These are phyloP conservation scores for Gopherus evgoodei DNA, from an alignment of 2,113 vertebrate genomes.

Conservation along the genomic window DNA sequence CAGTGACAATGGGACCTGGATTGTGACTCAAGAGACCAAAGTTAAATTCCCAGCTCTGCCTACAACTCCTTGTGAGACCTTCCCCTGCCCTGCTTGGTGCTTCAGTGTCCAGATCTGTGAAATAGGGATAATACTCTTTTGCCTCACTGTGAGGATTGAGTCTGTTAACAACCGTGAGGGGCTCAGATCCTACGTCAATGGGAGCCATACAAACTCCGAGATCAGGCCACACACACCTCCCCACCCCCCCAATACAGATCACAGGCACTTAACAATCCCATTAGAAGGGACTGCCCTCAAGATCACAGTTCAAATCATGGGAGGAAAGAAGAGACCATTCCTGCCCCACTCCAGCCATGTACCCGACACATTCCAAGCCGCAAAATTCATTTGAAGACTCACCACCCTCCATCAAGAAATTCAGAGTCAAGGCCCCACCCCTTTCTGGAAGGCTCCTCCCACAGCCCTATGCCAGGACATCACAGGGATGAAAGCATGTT, in stretches of 20 bases:
- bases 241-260: neutral
- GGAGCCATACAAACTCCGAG: neutral
- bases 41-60: neutral
- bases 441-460: neutral
- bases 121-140: neutral
- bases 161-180: neutral
- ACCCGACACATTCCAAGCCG: too few relatives aligned
- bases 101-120: neutral
- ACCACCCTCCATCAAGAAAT: neutral
- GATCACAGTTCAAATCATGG: neutral
- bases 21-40: neutral
- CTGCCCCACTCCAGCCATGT: neutral
- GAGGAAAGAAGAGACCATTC: neutral
- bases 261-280: neutral
- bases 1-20: neutral
- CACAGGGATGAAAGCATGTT: neutral
- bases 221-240: neutral
- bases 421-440: neutral
- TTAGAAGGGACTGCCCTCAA: neutral
- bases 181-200: neutral
- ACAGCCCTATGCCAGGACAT: neutral
- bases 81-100: neutral
- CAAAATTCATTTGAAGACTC: neutral
- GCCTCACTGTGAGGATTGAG: neutral
- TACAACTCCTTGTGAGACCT: neutral